Evolutionary conservation across 2,113 vertebrate species (phyloP).

Genomic region (Manacus vitellinus): DNA sequence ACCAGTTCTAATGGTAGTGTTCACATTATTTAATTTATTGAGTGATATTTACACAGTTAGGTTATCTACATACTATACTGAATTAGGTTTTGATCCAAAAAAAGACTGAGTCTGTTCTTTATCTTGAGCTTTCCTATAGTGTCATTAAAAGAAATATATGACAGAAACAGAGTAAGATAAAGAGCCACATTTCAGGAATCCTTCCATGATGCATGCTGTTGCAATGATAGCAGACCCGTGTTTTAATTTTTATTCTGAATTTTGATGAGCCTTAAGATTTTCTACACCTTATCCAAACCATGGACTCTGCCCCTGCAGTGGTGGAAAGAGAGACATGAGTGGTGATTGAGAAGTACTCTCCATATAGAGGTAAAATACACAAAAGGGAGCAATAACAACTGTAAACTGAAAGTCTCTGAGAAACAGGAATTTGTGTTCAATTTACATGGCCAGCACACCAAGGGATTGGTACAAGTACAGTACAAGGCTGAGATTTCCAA

Average conservation of each 20-base stretch:
- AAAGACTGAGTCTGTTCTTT: not conserved
- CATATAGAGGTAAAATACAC: not conserved
- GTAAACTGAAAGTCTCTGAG: not conserved
- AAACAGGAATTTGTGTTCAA: not conserved
- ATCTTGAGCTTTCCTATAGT: not conserved
- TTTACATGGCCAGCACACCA: not conserved
- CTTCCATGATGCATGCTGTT: not conserved
- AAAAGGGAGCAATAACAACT: not conserved
- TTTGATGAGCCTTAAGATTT: not conserved
- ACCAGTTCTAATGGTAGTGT: not conserved
- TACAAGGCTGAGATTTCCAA: not conserved
- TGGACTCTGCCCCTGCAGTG: fast-evolving
- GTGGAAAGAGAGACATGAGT: not conserved
- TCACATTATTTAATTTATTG: not conserved
- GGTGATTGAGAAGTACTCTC: not conserved
- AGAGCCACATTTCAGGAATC: not conserved
- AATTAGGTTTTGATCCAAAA: not conserved
- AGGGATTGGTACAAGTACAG: not conserved
- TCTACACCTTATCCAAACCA: not conserved
- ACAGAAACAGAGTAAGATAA: not conserved
- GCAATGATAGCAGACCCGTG: not conserved
- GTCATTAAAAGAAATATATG: not conserved
- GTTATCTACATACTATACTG: not conserved
- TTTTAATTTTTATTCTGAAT: not conserved
- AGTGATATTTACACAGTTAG: not conserved